Conservation (phyloP, 2,797 vertebrate genomes). For the Accipiter minullus region DNA sequence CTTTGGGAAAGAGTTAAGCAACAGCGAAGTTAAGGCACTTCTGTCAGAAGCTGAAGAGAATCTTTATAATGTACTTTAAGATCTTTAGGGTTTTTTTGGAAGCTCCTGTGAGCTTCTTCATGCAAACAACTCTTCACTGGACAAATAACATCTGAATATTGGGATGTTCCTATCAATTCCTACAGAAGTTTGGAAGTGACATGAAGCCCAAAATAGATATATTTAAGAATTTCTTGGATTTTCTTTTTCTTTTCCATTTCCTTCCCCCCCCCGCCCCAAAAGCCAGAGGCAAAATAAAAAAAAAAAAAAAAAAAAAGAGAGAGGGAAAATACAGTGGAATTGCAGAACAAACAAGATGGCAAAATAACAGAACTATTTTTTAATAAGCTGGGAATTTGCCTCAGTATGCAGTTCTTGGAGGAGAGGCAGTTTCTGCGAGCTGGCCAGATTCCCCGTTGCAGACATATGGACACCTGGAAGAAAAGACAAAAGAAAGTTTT, state of each 20-base stretch:
- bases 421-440: slow-evolving; percentile 5
- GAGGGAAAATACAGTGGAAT: neutral
- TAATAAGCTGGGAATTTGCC: slow-evolving; percentile 65
- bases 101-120: neutral
- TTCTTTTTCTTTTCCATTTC: neutral
- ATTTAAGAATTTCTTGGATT: neutral
- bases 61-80: neutral
- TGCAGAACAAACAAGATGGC: slow-evolving; percentile 40
- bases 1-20: slow-evolving; percentile 12
- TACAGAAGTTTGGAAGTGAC: neutral
- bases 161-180: neutral
- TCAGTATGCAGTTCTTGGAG: slow-evolving; percentile 40
- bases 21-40: neutral
- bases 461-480: slow-evolving; percentile 51
- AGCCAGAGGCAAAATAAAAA: neutral
- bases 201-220: neutral
- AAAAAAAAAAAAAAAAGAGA: neutral
- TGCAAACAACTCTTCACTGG: neutral
- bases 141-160: neutral
- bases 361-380: slow-evolving; percentile 69
- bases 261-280: accelerated
- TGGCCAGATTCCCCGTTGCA: neutral
- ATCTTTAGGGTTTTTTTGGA: neutral
- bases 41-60: neutral
- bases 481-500: slow-evolving; percentile 39